Evolutionary conservation across 2,113 vertebrate species (phyloP).

Genomic region (Phalacrocorax carbo): DNA sequence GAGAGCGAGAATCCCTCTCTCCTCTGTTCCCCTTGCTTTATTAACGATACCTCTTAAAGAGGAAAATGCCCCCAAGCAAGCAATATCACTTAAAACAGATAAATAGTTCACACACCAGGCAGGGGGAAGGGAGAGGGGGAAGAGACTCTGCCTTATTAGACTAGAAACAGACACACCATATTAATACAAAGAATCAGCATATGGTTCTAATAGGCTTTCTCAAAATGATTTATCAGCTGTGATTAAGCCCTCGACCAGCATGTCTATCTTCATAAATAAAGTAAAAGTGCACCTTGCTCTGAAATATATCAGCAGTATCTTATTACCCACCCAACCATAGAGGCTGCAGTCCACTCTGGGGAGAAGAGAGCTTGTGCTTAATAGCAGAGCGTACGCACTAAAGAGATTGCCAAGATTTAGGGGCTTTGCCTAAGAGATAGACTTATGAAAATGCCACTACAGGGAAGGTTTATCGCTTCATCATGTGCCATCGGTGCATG

Average conservation of each 20-base stretch:
- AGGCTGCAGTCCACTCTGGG: conserved; percentile 59
- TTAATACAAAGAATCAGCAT: conserved; percentile 79
- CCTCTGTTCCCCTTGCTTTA: conserved; percentile 49
- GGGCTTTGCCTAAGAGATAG: conserved; percentile 69
- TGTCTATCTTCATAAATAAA: conserved; percentile 84
- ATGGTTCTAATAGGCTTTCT: conserved; percentile 82
- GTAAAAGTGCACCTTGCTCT: conserved; percentile 81
- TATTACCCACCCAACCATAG: conserved; percentile 71
- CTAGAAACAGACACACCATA: conserved; percentile 74
- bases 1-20: not conserved
- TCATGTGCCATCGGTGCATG: not conserved
- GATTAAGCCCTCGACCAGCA: conserved; percentile 79
- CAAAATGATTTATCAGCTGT: conserved; percentile 84
- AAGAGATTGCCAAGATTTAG: conserved; percentile 71
- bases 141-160: conserved; percentile 65
- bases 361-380: conserved; percentile 65
- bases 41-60: conserved; percentile 49
- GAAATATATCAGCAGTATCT: conserved; percentile 76
- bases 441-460: conserved; percentile 70
- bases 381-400: conserved; percentile 42
- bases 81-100: conserved; percentile 73
- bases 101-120: conserved; percentile 59
- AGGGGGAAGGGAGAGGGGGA: conserved; percentile 21
- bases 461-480: conserved; percentile 59
- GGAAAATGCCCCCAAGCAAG: conserved; percentile 63